Percentiles rank a stretch among this genome's conserved stretches.
Evolutionary conservation across 1,140 invertebrate species (phyloP).

Genomic region (Lepidostoma basale): DNA sequence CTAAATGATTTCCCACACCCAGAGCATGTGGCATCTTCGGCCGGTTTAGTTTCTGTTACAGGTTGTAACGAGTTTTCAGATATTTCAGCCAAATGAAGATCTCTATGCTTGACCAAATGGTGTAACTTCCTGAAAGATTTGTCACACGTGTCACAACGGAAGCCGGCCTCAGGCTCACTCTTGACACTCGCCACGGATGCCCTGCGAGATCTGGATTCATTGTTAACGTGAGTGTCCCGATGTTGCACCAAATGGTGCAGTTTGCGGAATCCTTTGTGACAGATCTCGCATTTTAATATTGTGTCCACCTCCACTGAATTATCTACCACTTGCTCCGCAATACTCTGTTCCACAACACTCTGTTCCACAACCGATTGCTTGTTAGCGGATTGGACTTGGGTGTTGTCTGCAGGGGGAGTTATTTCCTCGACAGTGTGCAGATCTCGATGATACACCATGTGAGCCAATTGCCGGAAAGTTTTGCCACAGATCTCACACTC

Average conservation of each 20-base stretch:
- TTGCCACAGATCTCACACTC: conserved; percentile 46
- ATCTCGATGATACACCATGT: conserved; percentile 35
- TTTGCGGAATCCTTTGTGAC: conserved; percentile 59
- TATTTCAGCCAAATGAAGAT: conserved; percentile 54
- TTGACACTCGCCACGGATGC: conserved; percentile 31
- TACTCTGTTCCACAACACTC: conserved; percentile 49
- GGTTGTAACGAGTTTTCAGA: conserved; percentile 16
- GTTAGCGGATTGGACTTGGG: conserved; percentile 38
- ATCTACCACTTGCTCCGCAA: conserved; percentile 47
- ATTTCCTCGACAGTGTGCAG: conserved; percentile 30
- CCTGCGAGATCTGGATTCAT: conserved; percentile 33
- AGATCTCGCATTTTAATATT: conserved; percentile 57
- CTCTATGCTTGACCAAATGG: conserved; percentile 59
- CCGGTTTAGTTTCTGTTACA: conserved; percentile 44
- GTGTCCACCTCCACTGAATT: conserved; percentile 45
- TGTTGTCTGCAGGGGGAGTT: conserved; percentile 41
- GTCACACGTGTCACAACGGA: conserved; percentile 60
- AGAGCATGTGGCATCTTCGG: conserved; percentile 36
- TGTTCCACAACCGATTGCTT: conserved; percentile 48
- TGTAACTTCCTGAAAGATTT: conserved; percentile 60
- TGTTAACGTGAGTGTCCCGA: conserved; percentile 43
- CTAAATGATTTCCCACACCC: conserved; percentile 42
- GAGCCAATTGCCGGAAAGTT: conserved; percentile 36
- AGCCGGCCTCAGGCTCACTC: conserved; percentile 54
- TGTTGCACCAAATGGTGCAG: conserved; percentile 59